Percentiles rank a stretch among this genome's conserved stretches.
phyloP scores from a whole-genome alignment of 2,113 vertebrate species.

The Podocnemis expansa region DNA sequence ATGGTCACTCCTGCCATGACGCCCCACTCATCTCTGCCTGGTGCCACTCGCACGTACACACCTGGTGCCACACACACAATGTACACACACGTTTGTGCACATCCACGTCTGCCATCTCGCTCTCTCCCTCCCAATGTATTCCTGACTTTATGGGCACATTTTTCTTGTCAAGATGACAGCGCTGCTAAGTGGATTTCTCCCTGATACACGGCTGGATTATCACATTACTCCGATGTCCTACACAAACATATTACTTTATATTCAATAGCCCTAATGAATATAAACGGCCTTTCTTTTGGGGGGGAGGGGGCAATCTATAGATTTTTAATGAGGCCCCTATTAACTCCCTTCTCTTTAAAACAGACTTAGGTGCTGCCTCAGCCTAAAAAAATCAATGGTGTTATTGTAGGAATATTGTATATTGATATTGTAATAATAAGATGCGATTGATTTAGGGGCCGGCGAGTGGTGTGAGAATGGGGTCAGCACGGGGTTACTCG shows the following conservation, averaged over 20 bases:
- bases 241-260: slow-evolving; percentile 86
- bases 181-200: slow-evolving; percentile 83
- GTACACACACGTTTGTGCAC: not conserved
- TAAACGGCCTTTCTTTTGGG: slow-evolving; percentile 85
- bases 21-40: not conserved
- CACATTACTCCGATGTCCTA: slow-evolving; percentile 83
- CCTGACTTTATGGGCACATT: slow-evolving; percentile 75
- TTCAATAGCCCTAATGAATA: slow-evolving; percentile 94
- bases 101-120: not conserved
- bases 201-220: slow-evolving; percentile 82
- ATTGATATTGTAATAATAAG: slow-evolving; percentile 85
- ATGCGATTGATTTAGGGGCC: slow-evolving; percentile 77
- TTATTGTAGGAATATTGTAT: slow-evolving; percentile 86
- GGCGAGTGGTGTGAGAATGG: slow-evolving; percentile 28
- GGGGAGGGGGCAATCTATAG: slow-evolving; percentile 82
- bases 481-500: slow-evolving; percentile 67
- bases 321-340: slow-evolving; percentile 81
- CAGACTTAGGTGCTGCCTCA: slow-evolving; percentile 70
- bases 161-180: slow-evolving; percentile 80
- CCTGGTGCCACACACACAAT: no score
- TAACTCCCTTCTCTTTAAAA: slow-evolving; percentile 67
- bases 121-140: slow-evolving; percentile 50
- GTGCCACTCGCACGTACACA: not conserved
- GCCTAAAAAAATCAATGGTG: slow-evolving; percentile 84
- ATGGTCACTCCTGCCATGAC: no score